Base-by-base conservation (phyloP, 1,140 invertebrate genomes). In the Artemia franciscana region DNA sequence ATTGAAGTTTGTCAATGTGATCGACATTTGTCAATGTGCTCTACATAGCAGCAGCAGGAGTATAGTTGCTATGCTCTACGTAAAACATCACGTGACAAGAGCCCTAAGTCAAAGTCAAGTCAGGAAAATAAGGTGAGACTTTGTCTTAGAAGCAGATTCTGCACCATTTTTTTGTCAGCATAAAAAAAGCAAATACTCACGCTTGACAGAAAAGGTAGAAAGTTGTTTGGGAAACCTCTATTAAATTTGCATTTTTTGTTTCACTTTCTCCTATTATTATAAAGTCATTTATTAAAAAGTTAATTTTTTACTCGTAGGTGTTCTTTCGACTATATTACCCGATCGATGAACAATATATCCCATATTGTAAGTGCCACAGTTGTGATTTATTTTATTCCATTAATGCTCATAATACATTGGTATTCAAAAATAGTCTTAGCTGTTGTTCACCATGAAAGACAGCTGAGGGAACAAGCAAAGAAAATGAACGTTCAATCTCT, bases 241-340 rank as follows among this genome's bases (percentile, higher is more conserved):
- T 39, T 39, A n/a, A 39, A 39, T 7, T 39, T 39, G n/a, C n/a
- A 39, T 39, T 7, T n/a, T 39, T 39, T 39, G 7, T 39, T 39
- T 7, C n/a, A n/a, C 30, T 39, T 39, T 39, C 30, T n/a, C 30
- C n/a, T n/a, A n/a, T 39, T 39, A 7, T 7, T n/a, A 7, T 39
- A 39, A 39, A n/a, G 30, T n/a, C n/a, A 39, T 7, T 39, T 39
- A 39, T 39, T 39, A n/a, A n/a, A n/a, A n/a, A n/a, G n/a, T 18
- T 9, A 7, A 7, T 56, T 56, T 51, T 18, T 18, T 58, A 5
- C 24, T 58, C 5, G 4, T 58, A 64, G 63, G 59, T 64, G 63
- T 39, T 64, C 63, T 27, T 64, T 57, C 61, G 87, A 90, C 70
- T 89, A 88, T 69, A 71, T 89, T 39, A 79, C 73, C 59, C 79